Evolutionary conservation across 2,113 vertebrate species (phyloP).

Genomic region (Podiceps cristatus): DNA sequence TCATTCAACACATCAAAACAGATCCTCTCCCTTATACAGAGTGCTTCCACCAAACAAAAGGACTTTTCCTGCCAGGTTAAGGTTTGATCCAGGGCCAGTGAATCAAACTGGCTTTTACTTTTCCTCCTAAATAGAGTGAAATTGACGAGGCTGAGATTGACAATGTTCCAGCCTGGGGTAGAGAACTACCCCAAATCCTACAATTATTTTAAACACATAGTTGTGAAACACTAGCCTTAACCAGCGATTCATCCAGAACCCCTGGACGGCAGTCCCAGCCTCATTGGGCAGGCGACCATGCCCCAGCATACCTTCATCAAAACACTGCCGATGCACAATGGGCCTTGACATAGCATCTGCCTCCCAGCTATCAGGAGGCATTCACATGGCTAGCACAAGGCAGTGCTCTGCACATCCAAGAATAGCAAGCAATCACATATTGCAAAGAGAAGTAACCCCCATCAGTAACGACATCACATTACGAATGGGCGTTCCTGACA

Average conservation of each 20-base stretch:
- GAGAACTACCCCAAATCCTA: not conserved
- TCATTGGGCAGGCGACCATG: rapidly evolving
- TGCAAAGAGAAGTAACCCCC: too few species aligned
- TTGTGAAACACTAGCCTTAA: not conserved
- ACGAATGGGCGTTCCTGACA: not conserved
- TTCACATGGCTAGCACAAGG: rapidly evolving
- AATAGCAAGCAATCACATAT: not conserved
- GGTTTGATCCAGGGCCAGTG: not conserved
- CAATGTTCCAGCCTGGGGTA: not conserved
- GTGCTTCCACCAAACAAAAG: not conserved
- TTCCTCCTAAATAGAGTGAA: not conserved
- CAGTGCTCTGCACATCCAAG: not conserved
- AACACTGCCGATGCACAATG: rapidly evolving
- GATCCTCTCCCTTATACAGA: not conserved
- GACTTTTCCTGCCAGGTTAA: not conserved
- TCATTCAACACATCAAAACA: not conserved
- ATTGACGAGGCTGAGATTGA: not conserved
- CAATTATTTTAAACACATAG: too few species aligned
- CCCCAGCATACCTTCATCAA: not conserved
- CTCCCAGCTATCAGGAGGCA: not conserved
- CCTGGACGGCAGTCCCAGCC: not conserved
- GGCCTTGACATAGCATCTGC: not conserved
- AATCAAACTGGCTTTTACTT: not conserved
- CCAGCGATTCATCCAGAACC: rapidly evolving
- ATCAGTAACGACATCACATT: rapidly evolving